These are phyloP conservation scores for Epicampocera succincta DNA, from an alignment of 2,888 invertebrate species.

Conservation along the genomic window DNA sequence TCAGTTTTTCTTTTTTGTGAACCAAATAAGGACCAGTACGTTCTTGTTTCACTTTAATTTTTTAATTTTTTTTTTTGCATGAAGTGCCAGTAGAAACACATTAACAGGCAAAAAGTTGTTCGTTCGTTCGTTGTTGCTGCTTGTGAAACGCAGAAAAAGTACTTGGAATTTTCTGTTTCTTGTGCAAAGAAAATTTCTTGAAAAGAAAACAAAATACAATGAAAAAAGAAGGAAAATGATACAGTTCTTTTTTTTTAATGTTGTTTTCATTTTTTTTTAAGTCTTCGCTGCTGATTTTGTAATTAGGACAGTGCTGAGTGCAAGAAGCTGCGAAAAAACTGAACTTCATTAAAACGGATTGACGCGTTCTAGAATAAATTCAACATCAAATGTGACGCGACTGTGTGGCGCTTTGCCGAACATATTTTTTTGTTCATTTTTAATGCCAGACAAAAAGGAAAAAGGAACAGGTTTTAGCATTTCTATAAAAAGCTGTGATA, in stretches of 20 bases:
- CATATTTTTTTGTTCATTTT: background rate
- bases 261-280: background rate
- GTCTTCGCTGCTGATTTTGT: slow-evolving; percentile 29
- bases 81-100: background rate
- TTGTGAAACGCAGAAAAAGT: background rate
- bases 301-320: slow-evolving; percentile 40
- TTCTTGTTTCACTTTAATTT: background rate
- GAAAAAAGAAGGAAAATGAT: slow-evolving; percentile 2
- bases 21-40: too few relatives aligned
- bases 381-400: slow-evolving; percentile 23
- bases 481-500: too few relatives aligned
- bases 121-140: background rate
- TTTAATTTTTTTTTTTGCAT: background rate
- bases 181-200: background rate
- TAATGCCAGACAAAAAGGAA: slow-evolving; percentile 14
- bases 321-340: slow-evolving; percentile 22
- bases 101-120: background rate
- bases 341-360: slow-evolving; percentile 62
- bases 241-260: slow-evolving; percentile 14
- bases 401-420: background rate
- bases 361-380: slow-evolving; percentile 42
- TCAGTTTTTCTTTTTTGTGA: too few relatives aligned
- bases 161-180: background rate
- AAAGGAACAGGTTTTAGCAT: background rate
- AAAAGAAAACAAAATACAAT: background rate